Conservation (phyloP, 2,888 invertebrate species). For the Sminthurinus aureus region DNA sequence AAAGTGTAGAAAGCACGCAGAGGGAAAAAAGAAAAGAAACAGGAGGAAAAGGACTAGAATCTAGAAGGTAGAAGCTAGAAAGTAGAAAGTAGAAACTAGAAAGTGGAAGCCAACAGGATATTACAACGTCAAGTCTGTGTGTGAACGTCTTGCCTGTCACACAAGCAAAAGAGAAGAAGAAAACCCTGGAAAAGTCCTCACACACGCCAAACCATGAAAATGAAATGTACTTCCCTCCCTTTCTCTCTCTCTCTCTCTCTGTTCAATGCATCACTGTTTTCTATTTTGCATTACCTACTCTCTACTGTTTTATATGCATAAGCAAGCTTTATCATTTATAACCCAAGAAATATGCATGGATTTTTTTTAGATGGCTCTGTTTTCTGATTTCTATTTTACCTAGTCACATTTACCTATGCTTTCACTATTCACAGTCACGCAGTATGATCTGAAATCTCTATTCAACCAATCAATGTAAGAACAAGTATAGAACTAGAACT, state of each 20-base stretch:
- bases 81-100: not conserved
- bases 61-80: not conserved
- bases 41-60: not conserved
- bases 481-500: too few species aligned
- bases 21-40: constrained; percentile 9
- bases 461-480: not conserved
- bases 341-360: not conserved
- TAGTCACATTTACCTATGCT: too few species aligned
- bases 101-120: constrained; percentile 19
- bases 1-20: not conserved
- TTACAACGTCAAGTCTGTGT: constrained; percentile 25
- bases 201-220: not conserved
- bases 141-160: constrained; percentile 4
- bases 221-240: too few species aligned
- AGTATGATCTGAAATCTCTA: not conserved
- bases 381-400: too few species aligned
- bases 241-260: too few species aligned
- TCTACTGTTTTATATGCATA: too few species aligned
- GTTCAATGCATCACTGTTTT: too few species aligned
- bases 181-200: not conserved
- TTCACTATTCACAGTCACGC: not conserved
- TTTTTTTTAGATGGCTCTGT: not conserved
- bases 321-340: not conserved
- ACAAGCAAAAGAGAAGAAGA: not conserved
- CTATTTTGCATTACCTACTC: too few species aligned